Evolutionary conservation across 2,888 invertebrate genomes (phyloP).

Genomic region (Macropis europaea): DNA sequence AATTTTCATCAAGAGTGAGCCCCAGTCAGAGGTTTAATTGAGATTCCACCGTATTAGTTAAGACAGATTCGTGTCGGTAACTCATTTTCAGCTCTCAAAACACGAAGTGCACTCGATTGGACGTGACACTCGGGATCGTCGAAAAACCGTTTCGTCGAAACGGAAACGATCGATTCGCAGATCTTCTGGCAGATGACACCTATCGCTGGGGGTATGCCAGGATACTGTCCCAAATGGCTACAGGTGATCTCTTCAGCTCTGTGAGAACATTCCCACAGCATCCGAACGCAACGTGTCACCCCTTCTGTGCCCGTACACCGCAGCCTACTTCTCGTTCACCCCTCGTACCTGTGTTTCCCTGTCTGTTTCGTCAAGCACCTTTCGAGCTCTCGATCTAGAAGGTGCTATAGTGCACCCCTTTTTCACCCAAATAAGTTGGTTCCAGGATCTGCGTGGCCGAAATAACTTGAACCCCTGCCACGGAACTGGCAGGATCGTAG

Average conservation of each 20-base stretch:
- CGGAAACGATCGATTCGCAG: slow-evolving; percentile 20
- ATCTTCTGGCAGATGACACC: slow-evolving; percentile 58
- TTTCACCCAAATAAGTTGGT: slow-evolving; percentile 65
- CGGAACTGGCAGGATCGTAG: slow-evolving; percentile 56
- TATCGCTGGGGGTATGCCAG: slow-evolving; percentile 62
- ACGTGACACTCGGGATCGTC: background rate
- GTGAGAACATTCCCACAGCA: slow-evolving; percentile 79
- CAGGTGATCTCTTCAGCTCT: slow-evolving; percentile 73
- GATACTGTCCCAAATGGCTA: slow-evolving; percentile 65
- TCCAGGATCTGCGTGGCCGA: slow-evolving; percentile 61
- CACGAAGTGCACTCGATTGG: background rate
- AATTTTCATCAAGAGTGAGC: no score
- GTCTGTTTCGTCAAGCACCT: slow-evolving; percentile 49
- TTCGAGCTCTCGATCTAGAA: slow-evolving; percentile 46
- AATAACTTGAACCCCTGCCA: slow-evolving; percentile 66
- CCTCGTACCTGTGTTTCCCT: slow-evolving; percentile 38
- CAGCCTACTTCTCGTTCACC: slow-evolving; percentile 50
- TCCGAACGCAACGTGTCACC: slow-evolving; percentile 71
- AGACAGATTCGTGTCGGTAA: background rate
- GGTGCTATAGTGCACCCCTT: slow-evolving; percentile 68
- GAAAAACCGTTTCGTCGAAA: background rate
- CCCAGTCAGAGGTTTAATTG: no score
- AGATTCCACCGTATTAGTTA: no score
- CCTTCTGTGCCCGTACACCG: slow-evolving; percentile 61
- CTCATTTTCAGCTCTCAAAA: background rate